A percentile compares a stretch with the other conserved stretches of the same genome.
These are phyloP conservation scores for Heliconius ethilla DNA, from an alignment of 2,888 invertebrate species.

Conservation along the genomic window DNA sequence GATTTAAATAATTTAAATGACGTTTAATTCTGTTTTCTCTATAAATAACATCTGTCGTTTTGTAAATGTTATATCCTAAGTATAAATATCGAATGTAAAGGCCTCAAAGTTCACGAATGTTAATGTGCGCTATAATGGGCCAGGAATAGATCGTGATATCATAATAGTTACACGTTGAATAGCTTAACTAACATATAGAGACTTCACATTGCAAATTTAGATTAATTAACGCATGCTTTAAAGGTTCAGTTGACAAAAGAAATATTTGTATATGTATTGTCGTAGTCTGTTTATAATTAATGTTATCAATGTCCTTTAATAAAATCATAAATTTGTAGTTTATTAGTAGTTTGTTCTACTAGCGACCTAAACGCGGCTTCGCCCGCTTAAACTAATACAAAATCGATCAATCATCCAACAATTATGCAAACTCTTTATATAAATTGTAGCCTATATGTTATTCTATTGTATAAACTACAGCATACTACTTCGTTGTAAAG, in stretches of 20 bases:
- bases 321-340: background rate
- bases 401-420: too few species aligned
- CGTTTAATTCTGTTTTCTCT: constrained; percentile 6
- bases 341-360: too few species aligned
- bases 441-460: too few species aligned
- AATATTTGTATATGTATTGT: background rate
- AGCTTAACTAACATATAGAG: constrained; percentile 55
- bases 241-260: constrained; percentile 7
- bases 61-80: constrained; percentile 18
- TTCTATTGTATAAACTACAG: too few species aligned
- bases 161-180: constrained; percentile 64
- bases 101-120: constrained; percentile 64
- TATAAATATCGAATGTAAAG: constrained; percentile 55
- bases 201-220: constrained; percentile 44
- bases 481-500: too few species aligned
- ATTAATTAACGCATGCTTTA: constrained; percentile 20
- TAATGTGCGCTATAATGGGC: constrained; percentile 62
- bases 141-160: constrained; percentile 76
- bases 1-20: constrained; percentile 11
- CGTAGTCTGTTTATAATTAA: background rate
- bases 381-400: too few species aligned
- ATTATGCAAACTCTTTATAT: too few species aligned
- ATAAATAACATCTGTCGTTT: constrained; percentile 26
- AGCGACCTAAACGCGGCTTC: too few species aligned
- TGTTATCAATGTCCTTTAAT: background rate